Conservation (phyloP, 2,888 invertebrate genomes). For the Dynastes tityus region DNA sequence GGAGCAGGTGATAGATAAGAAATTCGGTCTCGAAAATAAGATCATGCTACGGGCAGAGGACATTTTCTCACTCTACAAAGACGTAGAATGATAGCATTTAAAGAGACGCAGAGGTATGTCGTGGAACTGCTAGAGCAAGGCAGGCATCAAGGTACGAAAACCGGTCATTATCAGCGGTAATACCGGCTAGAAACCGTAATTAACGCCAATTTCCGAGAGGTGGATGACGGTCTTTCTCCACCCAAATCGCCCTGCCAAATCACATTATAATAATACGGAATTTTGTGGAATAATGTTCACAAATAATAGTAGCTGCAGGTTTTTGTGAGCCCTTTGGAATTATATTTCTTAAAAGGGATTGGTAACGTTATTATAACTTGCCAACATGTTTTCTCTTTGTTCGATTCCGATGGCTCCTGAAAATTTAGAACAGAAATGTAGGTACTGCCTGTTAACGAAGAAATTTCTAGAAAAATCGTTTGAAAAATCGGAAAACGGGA, state of each 20-base stretch:
- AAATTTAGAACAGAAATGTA: too few relatives aligned
- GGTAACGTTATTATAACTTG: not conserved
- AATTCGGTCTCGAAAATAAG: constrained; percentile 26
- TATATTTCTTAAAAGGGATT: constrained; percentile 6
- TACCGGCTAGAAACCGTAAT: constrained; percentile 57
- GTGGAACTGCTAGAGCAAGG: constrained; percentile 48
- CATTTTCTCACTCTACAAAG: not conserved
- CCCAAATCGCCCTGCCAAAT: constrained; percentile 52
- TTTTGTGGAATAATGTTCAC: constrained; percentile 57
- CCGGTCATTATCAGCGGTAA: constrained; percentile 58
- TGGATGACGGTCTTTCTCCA: constrained; percentile 49
- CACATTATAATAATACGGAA: constrained; percentile 59
- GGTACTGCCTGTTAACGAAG: too few relatives aligned
- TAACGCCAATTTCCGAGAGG: constrained; percentile 56
- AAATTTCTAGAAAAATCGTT: too few relatives aligned
- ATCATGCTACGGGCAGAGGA: not conserved
- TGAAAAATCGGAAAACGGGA: too few relatives aligned
- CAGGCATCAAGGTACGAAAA: constrained; percentile 51
- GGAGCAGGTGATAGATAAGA: constrained; percentile 55
- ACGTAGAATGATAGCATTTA: not conserved
- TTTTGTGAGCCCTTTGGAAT: constrained; percentile 44
- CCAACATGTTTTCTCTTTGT: too few relatives aligned
- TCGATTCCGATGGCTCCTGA: too few relatives aligned
- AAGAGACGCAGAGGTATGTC: not conserved
- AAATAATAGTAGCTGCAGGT: constrained; percentile 54